These are phyloP conservation scores for Leucopsar rothschildi DNA, from an alignment of 2,113 vertebrate genomes.

Conservation along the genomic window DNA sequence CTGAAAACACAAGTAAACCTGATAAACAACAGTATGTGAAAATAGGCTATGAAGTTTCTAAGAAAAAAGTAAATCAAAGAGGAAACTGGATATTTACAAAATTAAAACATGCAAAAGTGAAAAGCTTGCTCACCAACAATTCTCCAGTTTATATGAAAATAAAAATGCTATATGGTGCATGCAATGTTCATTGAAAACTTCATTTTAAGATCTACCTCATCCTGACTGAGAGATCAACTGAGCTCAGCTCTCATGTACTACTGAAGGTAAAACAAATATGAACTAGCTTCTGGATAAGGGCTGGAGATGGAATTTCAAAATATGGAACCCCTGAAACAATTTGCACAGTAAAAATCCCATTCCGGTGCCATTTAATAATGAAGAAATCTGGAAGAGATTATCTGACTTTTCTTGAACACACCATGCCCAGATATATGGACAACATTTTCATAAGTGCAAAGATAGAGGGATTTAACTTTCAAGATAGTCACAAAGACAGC, in stretches of 20 bases:
- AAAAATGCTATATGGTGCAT: not conserved
- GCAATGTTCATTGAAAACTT: rapidly evolving
- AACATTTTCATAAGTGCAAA: not conserved
- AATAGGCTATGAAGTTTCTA: not conserved
- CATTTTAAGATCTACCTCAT: not conserved
- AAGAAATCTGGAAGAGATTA: not conserved
- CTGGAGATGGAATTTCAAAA: not conserved
- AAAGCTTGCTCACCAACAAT: not conserved
- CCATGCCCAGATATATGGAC: not conserved
- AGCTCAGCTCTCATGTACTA: not conserved
- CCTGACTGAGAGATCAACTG: not conserved
- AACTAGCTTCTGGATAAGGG: not conserved
- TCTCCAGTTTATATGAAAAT: not conserved
- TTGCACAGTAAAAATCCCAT: not conserved
- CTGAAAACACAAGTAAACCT: not conserved
- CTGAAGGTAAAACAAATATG: not conserved
- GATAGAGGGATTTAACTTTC: not conserved
- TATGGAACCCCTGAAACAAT: not conserved
- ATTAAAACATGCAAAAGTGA: not conserved
- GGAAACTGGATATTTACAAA: not conserved
- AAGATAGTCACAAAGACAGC: not conserved
- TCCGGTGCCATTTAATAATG: not conserved
- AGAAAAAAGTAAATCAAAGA: not conserved
- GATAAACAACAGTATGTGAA: not conserved
- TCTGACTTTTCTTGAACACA: not conserved